Evolutionary conservation across 2,888 invertebrate species (phyloP).

Genomic region (Polydrusus pterygomalis): DNA sequence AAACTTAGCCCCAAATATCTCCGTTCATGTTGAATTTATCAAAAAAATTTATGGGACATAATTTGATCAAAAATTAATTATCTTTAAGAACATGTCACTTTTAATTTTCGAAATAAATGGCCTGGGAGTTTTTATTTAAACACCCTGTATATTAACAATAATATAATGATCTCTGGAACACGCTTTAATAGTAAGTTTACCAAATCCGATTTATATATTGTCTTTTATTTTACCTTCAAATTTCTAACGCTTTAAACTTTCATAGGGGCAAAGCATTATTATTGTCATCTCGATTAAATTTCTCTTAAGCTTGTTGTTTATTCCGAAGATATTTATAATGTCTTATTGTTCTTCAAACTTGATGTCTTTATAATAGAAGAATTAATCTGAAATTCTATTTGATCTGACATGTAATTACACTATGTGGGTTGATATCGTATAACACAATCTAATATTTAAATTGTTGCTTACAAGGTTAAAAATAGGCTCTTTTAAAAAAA

Average conservation of each 20-base stretch:
- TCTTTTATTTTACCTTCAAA: not conserved
- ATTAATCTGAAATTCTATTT: slow-evolving; percentile 12
- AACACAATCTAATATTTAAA: slow-evolving; percentile 23
- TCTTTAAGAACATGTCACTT: no score
- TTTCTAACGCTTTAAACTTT: not conserved
- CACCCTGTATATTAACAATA: no score
- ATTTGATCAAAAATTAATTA: no score
- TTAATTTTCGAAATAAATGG: no score
- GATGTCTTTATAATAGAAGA: slow-evolving; percentile 16
- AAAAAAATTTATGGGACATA: no score
- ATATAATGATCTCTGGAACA: no score
- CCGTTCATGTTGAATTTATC: no score
- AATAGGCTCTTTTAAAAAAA: not conserved
- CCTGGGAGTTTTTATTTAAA: no score
- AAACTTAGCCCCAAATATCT: no score
- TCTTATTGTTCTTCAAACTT: slow-evolving; percentile 10
- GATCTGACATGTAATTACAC: slow-evolving; percentile 11
- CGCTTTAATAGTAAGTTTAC: no score
- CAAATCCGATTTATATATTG: no score
- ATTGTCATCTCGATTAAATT: not conserved
- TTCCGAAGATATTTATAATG: not conserved
- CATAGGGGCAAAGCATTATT: not conserved
- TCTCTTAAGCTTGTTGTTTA: not conserved
- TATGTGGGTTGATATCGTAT: slow-evolving; percentile 22
- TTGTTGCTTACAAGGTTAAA: not conserved